Conservation (phyloP, 2,113 vertebrate species). For the Pluvianellus socialis region DNA sequence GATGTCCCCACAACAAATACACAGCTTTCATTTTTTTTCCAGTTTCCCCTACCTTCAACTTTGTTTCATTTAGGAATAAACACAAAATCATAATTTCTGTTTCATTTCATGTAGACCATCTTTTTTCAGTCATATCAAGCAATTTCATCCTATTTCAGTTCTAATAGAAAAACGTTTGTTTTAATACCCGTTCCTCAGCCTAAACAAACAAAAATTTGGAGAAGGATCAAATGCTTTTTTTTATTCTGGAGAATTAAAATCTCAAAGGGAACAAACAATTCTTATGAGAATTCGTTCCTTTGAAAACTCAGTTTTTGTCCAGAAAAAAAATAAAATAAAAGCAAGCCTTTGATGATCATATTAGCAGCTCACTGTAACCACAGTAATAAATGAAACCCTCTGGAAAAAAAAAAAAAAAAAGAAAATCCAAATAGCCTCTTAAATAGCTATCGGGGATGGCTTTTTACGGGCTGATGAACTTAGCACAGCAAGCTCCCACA, state of each 20-base stretch:
- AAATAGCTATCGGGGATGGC: neutral
- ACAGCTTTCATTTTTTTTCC: neutral
- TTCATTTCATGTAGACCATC: neutral
- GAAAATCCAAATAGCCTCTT: neutral
- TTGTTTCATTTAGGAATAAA: neutral
- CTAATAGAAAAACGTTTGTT: neutral
- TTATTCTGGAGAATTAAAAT: neutral
- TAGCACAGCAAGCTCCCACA: neutral
- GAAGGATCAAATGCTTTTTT: neutral
- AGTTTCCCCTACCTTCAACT: neutral
- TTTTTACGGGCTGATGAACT: neutral
- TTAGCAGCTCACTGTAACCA: neutral
- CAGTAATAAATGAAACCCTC: neutral
- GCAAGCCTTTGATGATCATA: neutral
- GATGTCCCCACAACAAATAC: neutral
- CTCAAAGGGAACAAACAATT: neutral
- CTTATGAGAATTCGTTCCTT: neutral
- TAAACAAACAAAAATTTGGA: slow-evolving; percentile 39
- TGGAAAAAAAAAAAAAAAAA: neutral
- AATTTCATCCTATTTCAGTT: neutral
- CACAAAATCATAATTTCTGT: neutral
- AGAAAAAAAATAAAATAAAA: neutral
- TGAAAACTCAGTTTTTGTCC: neutral
- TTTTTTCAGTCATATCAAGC: neutral
- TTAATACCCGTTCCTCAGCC: neutral